A percentile compares a stretch with the other conserved stretches of the same genome.
Evolutionary conservation across 1,140 invertebrate genomes (phyloP).

Genomic region (Sminthurinus signatus): DNA sequence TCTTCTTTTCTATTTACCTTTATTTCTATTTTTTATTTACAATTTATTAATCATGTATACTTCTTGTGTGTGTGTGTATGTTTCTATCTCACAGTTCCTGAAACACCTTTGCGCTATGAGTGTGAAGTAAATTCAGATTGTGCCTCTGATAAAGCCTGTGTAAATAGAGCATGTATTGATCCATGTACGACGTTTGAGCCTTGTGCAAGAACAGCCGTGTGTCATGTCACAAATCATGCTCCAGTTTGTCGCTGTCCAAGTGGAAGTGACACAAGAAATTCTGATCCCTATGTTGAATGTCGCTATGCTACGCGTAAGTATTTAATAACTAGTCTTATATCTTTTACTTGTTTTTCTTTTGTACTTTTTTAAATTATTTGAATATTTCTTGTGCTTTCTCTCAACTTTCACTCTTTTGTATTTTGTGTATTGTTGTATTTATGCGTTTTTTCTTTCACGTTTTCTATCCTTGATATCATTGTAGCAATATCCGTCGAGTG

Average conservation of each 20-base stretch:
- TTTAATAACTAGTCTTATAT: background rate
- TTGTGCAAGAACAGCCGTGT: constrained; percentile 58
- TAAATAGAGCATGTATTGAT: constrained; percentile 67
- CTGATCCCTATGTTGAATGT: constrained; percentile 57
- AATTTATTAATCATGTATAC: background rate
- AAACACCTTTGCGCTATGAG: constrained; percentile 50
- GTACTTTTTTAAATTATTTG: background rate
- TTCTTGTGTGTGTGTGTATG: background rate
- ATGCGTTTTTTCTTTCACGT: no score
- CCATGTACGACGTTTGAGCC: constrained; percentile 63
- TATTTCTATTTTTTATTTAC: no score
- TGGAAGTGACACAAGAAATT: constrained; percentile 68
- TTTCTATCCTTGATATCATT: background rate
- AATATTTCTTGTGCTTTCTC: background rate
- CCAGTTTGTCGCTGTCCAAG: constrained; percentile 71
- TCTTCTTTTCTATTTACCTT: background rate
- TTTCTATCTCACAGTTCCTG: no score
- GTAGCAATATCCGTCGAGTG: constrained; percentile 17
- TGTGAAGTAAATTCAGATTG: constrained; percentile 73
- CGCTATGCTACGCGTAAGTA: constrained; percentile 32
- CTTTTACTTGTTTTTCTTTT: background rate
- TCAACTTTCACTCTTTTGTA: background rate
- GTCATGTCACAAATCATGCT: constrained; percentile 65
- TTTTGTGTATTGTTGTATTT: background rate
- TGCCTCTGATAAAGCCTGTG: constrained; percentile 61